Conservation (phyloP, 2,888 invertebrate genomes). For the Pyrrhia umbra region DNA sequence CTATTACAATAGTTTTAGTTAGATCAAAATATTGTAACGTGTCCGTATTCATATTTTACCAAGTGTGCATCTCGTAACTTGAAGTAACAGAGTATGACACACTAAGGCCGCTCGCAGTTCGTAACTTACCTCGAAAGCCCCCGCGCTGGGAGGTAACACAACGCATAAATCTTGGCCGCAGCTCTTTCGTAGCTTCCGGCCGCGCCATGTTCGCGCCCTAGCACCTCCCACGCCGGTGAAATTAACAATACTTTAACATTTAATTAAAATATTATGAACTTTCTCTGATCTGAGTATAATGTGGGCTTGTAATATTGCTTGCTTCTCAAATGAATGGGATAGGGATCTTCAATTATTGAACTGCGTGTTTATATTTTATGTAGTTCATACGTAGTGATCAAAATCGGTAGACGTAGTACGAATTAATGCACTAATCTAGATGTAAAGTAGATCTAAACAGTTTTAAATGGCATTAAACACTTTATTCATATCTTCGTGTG, state of each 20-base stretch:
- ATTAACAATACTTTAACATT: conserved; percentile 75
- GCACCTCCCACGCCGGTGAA: conserved; percentile 66
- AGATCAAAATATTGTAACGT: too few relatives aligned
- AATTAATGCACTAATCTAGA: too few relatives aligned
- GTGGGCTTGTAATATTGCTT: background rate
- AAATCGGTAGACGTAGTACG: too few relatives aligned
- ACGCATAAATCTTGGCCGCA: conserved; percentile 76
- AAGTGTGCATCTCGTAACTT: too few relatives aligned
- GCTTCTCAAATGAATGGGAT: background rate
- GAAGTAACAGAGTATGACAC: background rate
- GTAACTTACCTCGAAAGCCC: conserved; percentile 34
- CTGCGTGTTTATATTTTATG: too few relatives aligned
- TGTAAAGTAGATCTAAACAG: too few relatives aligned
- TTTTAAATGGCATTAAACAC: too few relatives aligned
- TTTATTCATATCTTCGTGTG: too few relatives aligned
- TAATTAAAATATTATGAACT: conserved; percentile 66
- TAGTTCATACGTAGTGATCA: too few relatives aligned
- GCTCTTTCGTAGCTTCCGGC: conserved; percentile 68
- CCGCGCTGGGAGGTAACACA: conserved; percentile 52
- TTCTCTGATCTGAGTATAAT: conserved; percentile 11
- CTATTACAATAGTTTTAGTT: too few relatives aligned
- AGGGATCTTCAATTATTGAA: too few relatives aligned
- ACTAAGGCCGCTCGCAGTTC: conserved; percentile 31
- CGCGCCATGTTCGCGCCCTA: conserved; percentile 60
- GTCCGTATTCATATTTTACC: too few relatives aligned